Base-by-base conservation (phyloP, 2,888 invertebrate genomes). In the Crocallis elinguaria region DNA sequence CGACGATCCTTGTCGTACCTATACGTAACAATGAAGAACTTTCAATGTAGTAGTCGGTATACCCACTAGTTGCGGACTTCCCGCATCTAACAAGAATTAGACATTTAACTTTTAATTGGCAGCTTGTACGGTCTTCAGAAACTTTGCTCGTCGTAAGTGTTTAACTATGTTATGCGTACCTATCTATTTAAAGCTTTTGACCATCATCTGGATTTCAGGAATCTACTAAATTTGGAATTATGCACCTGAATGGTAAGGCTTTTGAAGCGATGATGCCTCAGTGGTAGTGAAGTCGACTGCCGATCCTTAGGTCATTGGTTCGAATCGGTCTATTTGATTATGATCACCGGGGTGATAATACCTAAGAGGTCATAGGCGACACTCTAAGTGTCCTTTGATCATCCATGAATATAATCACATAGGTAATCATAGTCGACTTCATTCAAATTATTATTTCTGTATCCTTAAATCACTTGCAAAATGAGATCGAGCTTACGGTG, bases 31-130 rank as follows among this genome's bases (percentile, higher is more conserved):
- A 62, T 70, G 72, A 76, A 77, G 75, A 87, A 87, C 82, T 84
- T 87, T 80, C 73, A 75, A 80, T 84, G 76, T 78, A 77, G 70
- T 73, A 73, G 68, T 64, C 19, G 45, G 39, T 49, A 53, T 62
- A 67, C 65, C 66, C 64, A 77, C 76, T 87, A 85, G 87, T 84
- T 84, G 76, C 77, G 79, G 83, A 86, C 84, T 88, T 87, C 78
- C 85, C 77, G 77, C 79, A 76, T 83, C 81, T 84, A 84, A 90
- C 90, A 90, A 90, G 90, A 88, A 88, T 89, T 86, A 88, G 87
- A 86, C 90, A 90, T 90, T 90, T 88, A 90, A 90, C 89, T 90
- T 90, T 90, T 90, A 90, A 90, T 90, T 90, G 90, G 89, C 73
- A 76, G 86, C 88, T 88, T 89, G 90, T 90, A 83, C 81, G 84